Percentiles rank a stretch among this genome's conserved stretches.
These are phyloP conservation scores for Neoascia interrupta DNA, from an alignment of 2,888 invertebrate species.

Conservation along the genomic window DNA sequence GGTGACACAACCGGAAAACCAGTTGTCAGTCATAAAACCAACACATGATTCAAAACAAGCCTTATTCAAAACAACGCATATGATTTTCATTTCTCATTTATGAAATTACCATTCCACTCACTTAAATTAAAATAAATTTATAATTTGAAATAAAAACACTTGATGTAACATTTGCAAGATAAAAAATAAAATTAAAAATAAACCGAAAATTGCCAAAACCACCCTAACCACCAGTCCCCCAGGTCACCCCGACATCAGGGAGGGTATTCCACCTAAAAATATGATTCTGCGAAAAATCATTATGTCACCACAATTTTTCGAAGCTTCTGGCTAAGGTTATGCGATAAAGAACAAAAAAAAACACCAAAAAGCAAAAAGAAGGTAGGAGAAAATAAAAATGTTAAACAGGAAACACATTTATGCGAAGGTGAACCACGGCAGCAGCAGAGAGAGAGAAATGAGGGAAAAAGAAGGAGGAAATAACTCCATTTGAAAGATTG, in stretches of 20 bases:
- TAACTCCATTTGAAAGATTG: constrained; percentile 61
- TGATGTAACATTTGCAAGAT: constrained; percentile 2
- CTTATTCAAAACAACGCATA: no score
- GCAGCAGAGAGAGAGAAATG: background rate
- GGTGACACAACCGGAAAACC: no score
- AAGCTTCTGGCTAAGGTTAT: constrained; percentile 1
- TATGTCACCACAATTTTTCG: constrained; percentile 39
- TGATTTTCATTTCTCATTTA: no score
- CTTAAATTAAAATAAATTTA: background rate
- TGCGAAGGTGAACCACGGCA: constrained; percentile 23
- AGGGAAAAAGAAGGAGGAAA: constrained; percentile 31
- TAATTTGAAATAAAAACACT: constrained; percentile 25
- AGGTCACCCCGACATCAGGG: constrained; percentile 20
- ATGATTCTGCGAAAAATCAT: constrained; percentile 22
- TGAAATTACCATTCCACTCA: constrained; percentile 9
- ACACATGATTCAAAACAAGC: no score
- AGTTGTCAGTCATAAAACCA: no score
- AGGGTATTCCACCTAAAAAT: no score
- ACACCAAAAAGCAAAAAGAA: background rate
- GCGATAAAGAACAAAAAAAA: constrained; percentile 35
- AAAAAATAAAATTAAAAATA: constrained; percentile 23
- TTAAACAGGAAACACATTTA: constrained; percentile 62
- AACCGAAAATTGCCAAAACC: no score
- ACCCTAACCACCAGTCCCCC: constrained; percentile 28
- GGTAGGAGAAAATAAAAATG: constrained; percentile 37